Percentiles rank a stretch among this genome's conserved stretches.
These are phyloP conservation scores for Arizona elegans DNA, from an alignment of 2,113 vertebrate genomes.

Conservation along the genomic window DNA sequence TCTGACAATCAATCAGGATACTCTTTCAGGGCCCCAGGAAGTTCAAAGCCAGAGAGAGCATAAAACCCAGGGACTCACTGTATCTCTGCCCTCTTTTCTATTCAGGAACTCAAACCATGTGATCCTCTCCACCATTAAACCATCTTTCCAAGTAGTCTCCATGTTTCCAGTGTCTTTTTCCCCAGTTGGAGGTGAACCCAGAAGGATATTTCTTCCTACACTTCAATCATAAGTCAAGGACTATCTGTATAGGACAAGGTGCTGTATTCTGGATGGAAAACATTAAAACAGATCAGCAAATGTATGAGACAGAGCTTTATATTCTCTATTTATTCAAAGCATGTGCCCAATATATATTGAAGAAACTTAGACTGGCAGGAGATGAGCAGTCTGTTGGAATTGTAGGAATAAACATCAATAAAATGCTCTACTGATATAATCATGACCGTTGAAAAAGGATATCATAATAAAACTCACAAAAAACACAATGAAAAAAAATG, in stretches of 20 bases:
- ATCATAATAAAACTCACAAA: neutral
- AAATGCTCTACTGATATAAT: neutral
- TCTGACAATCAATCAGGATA: no score
- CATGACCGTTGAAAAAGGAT: neutral
- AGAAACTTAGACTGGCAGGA: neutral
- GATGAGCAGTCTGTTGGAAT: neutral
- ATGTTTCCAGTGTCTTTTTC: no score
- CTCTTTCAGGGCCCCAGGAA: no score
- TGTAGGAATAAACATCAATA: neutral
- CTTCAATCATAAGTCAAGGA: neutral
- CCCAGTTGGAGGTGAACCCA: no score
- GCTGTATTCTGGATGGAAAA: neutral
- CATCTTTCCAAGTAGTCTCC: no score
- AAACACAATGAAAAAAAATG: neutral
- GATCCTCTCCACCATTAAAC: no score
- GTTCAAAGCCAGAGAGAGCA: no score
- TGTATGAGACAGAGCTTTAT: neutral
- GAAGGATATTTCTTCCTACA: no score
- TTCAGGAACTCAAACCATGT: no score
- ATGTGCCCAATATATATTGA: neutral
- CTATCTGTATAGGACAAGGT: neutral
- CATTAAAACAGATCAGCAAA: neutral
- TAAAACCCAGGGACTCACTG: no score
- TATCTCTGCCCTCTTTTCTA: no score
- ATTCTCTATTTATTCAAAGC: neutral